These are phyloP conservation scores for Eretmocerus hayati DNA, from an alignment of 2,888 invertebrate species.

Conservation along the genomic window DNA sequence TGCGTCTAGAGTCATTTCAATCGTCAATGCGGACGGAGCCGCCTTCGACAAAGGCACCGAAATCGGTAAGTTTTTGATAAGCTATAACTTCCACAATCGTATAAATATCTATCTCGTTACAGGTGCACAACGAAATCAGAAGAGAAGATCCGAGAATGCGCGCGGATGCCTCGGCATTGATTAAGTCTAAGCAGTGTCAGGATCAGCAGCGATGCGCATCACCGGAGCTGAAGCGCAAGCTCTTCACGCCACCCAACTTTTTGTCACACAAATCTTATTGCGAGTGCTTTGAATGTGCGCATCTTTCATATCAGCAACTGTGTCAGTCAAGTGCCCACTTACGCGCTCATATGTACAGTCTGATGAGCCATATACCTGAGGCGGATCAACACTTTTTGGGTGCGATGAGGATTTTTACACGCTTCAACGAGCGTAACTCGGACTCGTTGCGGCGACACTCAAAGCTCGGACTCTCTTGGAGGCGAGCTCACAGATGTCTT, in stretches of 20 bases:
- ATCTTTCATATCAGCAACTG: slow-evolving; percentile 34
- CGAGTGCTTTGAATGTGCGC: slow-evolving; percentile 36
- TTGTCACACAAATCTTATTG: slow-evolving; percentile 31
- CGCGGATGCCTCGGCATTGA: too few species aligned
- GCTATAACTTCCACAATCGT: background rate
- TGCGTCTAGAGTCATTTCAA: slow-evolving; percentile 34
- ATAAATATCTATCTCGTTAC: background rate
- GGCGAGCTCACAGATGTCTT: too few species aligned
- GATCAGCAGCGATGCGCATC: too few species aligned
- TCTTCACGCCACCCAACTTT: slow-evolving; percentile 33
- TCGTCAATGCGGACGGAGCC: slow-evolving; percentile 26
- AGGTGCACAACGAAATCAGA: too few species aligned
- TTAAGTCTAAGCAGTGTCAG: too few species aligned
- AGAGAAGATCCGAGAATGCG: too few species aligned
- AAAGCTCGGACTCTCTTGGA: too few species aligned
- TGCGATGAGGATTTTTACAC: too few species aligned
- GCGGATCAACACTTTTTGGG: slow-evolving; percentile 37
- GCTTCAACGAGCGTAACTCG: slow-evolving; percentile 23
- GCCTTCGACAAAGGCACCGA: too few species aligned
- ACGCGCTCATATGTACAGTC: slow-evolving; percentile 36
- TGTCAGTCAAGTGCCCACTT: slow-evolving; percentile 34
- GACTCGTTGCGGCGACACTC: too few species aligned
- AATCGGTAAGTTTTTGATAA: background rate
- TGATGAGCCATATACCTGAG: slow-evolving; percentile 25
- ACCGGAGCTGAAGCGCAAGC: slow-evolving; percentile 32